A percentile compares a stretch with the other conserved stretches of the same genome.
Evolutionary conservation across 2,888 invertebrate species (phyloP).

Genomic region (Nineta flava): DNA sequence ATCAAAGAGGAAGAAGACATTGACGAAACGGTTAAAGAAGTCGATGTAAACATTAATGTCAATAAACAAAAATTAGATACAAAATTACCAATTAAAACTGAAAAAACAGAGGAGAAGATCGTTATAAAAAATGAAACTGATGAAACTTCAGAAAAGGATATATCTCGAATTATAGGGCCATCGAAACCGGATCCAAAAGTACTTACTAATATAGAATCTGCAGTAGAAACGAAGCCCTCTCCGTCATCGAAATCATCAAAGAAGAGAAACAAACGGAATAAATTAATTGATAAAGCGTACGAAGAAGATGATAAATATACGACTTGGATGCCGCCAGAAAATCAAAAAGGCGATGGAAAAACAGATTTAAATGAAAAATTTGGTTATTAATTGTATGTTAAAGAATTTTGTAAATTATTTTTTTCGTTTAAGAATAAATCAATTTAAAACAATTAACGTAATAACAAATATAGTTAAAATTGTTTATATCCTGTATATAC

Average conservation of each 20-base stretch:
- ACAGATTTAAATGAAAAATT: conserved; percentile 61
- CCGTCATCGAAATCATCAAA: conserved; percentile 10
- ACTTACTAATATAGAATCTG: too few relatives aligned
- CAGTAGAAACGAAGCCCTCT: too few relatives aligned
- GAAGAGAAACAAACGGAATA: conserved; percentile 19
- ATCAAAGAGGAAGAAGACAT: conserved; percentile 10
- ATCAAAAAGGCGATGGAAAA: conserved; percentile 62
- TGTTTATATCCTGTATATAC: too few relatives aligned
- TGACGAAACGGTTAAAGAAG: not conserved
- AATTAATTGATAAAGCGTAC: conserved; percentile 27
- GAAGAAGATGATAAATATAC: conserved; percentile 45
- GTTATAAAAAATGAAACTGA: not conserved
- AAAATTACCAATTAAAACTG: not conserved
- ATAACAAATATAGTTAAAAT: too few relatives aligned
- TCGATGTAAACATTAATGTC: not conserved
- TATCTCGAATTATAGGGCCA: not conserved
- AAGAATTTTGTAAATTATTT: not conserved
- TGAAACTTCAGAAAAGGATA: not conserved
- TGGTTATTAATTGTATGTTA: conserved; percentile 44
- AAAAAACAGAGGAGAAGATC: not conserved
- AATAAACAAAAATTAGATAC: too few relatives aligned
- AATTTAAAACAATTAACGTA: too few relatives aligned
- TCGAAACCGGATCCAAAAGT: not conserved
- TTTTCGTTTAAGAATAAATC: not conserved
- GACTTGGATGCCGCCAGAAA: conserved; percentile 61